phyloP scores from a whole-genome alignment of 2,113 vertebrate genomes.

The Pica pica region DNA sequence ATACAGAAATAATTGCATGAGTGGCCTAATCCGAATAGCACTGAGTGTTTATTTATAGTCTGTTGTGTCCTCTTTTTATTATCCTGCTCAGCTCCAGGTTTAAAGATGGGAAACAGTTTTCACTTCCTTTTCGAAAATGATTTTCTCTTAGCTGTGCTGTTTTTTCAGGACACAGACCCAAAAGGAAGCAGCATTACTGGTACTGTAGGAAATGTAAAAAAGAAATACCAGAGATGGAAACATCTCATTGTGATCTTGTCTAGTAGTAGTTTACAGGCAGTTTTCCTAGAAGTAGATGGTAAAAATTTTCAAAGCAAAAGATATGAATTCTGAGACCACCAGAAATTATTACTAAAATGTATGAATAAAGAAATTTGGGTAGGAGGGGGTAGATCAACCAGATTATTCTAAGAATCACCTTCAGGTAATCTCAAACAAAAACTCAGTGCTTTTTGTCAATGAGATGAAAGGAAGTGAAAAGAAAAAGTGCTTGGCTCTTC shows the following conservation, averaged over 20 bases:
- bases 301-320: neutral
- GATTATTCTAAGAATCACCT: neutral
- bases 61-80: neutral
- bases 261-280: neutral
- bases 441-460: neutral
- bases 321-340: neutral
- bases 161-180: neutral
- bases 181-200: neutral
- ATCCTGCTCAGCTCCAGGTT: neutral
- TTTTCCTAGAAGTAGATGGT: neutral
- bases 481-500: neutral
- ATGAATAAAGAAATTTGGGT: neutral
- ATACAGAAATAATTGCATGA: neutral
- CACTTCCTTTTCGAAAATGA: neutral
- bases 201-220: neutral
- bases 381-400: neutral
- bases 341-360: neutral
- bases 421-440: neutral
- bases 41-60: neutral
- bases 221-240: neutral
- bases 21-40: neutral
- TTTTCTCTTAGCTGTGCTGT: neutral
- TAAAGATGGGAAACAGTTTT: neutral
- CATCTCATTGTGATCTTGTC: neutral
- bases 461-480: constrained; percentile 23